Conservation (phyloP, 35 echinoderm and acorn worm species). For the Chiridota heheva region DNA sequence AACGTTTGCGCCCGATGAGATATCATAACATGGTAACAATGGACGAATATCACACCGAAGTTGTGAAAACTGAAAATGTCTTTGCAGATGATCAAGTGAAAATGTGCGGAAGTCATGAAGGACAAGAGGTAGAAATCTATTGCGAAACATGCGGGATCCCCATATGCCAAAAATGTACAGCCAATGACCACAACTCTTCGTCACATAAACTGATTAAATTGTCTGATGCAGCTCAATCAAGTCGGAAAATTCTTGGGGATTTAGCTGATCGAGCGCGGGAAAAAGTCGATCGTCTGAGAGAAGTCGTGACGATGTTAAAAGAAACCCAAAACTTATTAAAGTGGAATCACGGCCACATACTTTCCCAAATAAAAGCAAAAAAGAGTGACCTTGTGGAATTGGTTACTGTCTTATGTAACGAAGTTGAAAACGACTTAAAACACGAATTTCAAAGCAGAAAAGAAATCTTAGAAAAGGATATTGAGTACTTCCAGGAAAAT, state of each 20-base stretch:
- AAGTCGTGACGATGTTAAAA: slow-evolving; percentile 60
- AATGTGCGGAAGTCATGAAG: slow-evolving; percentile 66
- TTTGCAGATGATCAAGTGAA: slow-evolving; percentile 62
- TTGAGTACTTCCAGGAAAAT: slow-evolving; percentile 57
- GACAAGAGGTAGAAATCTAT: slow-evolving; percentile 73
- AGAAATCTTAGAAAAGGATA: slow-evolving; percentile 60
- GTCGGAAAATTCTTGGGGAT: slow-evolving; percentile 55
- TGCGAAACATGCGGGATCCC: slow-evolving; percentile 90
- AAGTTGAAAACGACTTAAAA: slow-evolving; percentile 62
- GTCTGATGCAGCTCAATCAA: slow-evolving; percentile 45
- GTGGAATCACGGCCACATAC: slow-evolving; percentile 44
- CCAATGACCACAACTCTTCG: slow-evolving; percentile 44
- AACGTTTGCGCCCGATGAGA: slow-evolving; percentile 68
- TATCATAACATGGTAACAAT: slow-evolving; percentile 68
- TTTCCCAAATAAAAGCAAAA: slow-evolving; percentile 58
- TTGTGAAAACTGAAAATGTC: slow-evolving; percentile 52
- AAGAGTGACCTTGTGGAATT: slow-evolving; percentile 61
- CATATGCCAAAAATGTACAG: slow-evolving; percentile 78
- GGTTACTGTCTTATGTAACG: slow-evolving; percentile 60
- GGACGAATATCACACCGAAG: slow-evolving; percentile 79
- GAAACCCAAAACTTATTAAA: slow-evolving; percentile 72
- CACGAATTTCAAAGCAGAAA: slow-evolving; percentile 58
- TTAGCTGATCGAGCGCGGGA: slow-evolving; percentile 63
- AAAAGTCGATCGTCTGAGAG: slow-evolving; percentile 60
- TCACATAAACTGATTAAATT: slow-evolving; percentile 58